These are phyloP conservation scores for Himalopsyche phryganea DNA, from an alignment of 1,140 invertebrate genomes.

Conservation along the genomic window DNA sequence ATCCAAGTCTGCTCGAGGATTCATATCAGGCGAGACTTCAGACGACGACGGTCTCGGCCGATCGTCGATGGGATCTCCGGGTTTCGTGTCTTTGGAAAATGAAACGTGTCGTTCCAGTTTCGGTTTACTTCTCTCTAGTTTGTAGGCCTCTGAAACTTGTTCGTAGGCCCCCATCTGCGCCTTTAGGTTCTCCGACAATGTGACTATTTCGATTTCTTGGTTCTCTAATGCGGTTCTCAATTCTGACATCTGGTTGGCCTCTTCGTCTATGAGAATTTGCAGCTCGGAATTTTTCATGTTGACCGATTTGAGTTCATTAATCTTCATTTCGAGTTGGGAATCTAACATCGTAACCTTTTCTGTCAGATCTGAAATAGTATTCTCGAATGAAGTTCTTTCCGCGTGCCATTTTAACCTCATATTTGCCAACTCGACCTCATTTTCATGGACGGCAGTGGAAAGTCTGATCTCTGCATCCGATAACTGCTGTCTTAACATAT, in stretches of 20 bases:
- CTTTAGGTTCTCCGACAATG: constrained; percentile 61
- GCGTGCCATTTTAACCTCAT: constrained; percentile 49
- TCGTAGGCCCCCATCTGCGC: constrained; percentile 58
- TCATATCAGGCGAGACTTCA: constrained; percentile 28
- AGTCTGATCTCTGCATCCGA: constrained; percentile 48
- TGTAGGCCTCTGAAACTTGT: constrained; percentile 38
- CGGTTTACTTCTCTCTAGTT: constrained; percentile 31
- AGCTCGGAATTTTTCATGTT: constrained; percentile 54
- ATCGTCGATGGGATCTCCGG: constrained; percentile 16
- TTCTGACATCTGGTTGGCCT: constrained; percentile 47
- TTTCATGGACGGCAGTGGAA: constrained; percentile 50
- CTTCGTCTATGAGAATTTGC: constrained; percentile 51
- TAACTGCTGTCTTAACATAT: constrained; percentile 45
- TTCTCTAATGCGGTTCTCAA: constrained; percentile 58
- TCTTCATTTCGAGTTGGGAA: constrained; percentile 46
- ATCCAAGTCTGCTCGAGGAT: constrained; percentile 68
- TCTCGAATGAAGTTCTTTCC: constrained; percentile 39
- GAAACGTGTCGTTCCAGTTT: constrained; percentile 38
- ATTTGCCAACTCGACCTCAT: constrained; percentile 49
- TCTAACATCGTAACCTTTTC: constrained; percentile 40
- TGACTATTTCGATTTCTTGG: constrained; percentile 66
- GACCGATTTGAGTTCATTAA: constrained; percentile 48
- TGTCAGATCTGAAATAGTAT: constrained; percentile 38
- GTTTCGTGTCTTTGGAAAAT: constrained; percentile 43
- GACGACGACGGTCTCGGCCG: constrained; percentile 30